These are phyloP conservation scores for Autographa pulchrina DNA, from an alignment of 2,888 invertebrate genomes.

Conservation along the genomic window DNA sequence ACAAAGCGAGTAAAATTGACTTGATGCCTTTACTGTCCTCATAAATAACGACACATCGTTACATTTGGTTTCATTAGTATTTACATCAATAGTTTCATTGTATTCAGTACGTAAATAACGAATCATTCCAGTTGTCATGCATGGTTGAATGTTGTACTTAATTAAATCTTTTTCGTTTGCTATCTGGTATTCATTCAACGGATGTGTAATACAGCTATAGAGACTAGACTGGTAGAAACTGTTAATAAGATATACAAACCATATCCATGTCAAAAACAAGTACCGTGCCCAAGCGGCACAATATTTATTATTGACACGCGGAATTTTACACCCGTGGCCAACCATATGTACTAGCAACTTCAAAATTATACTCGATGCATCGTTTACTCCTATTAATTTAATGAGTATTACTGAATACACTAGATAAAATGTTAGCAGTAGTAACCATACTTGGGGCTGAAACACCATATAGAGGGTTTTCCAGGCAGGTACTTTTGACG, in stretches of 20 bases:
- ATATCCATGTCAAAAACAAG: conserved; percentile 69
- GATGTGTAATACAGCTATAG: conserved; percentile 59
- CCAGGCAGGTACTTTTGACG: conserved; percentile 45
- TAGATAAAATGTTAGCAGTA: conserved; percentile 23
- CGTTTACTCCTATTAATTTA: conserved; percentile 23
- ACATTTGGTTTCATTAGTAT: conserved; percentile 5
- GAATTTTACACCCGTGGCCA: conserved; percentile 27
- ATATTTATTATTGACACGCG: conserved; percentile 6
- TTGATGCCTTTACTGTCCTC: conserved; percentile 18
- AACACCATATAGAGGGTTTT: conserved; percentile 58
- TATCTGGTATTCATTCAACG: conserved; percentile 54
- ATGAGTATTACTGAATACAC: conserved; percentile 28
- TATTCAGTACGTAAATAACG: conserved; percentile 18
- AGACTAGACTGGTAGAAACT: conserved; percentile 61
- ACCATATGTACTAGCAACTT: conserved; percentile 37
- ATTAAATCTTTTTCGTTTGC: conserved; percentile 39
- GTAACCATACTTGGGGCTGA: conserved; percentile 40
- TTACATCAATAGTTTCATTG: conserved; percentile 51
- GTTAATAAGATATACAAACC: conserved; percentile 66
- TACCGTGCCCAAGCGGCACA: conserved; percentile 12
- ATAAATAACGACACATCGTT: conserved; percentile 10
- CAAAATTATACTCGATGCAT: conserved; percentile 35
- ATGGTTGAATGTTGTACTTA: conserved; percentile 28
- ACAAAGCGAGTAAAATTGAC: conserved; percentile 16
- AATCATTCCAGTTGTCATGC: background rate